These are phyloP conservation scores for Hestina assimilis DNA, from an alignment of 1,140 invertebrate genomes.

Conservation along the genomic window DNA sequence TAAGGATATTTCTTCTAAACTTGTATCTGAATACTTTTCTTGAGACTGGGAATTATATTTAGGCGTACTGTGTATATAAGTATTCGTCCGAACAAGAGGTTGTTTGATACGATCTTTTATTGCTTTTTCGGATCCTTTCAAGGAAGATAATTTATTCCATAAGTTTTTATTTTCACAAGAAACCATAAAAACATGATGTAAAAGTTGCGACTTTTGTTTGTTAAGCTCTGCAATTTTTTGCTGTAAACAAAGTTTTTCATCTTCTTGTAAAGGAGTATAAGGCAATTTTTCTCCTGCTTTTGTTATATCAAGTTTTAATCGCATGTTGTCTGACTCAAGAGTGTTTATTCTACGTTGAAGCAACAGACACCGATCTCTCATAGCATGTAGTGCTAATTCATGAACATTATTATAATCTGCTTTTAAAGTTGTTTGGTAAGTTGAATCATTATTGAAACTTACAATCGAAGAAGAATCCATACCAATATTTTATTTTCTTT, in stretches of 20 bases:
- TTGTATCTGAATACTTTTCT: constrained; percentile 80
- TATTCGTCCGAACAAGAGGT: constrained; percentile 80
- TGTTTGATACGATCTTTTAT: constrained; percentile 65
- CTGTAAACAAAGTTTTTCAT: constrained; percentile 73
- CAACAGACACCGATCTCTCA: constrained; percentile 87
- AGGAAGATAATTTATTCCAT: constrained; percentile 84
- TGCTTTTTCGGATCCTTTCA: constrained; percentile 74
- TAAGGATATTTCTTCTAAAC: constrained; percentile 88
- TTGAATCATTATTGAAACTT: constrained; percentile 70
- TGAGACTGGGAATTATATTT: constrained; percentile 73
- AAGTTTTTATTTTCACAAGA: constrained; percentile 87
- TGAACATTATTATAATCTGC: constrained; percentile 78
- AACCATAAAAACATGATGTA: constrained; percentile 87
- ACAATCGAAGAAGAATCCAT: constrained; percentile 73
- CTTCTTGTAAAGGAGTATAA: constrained; percentile 58
- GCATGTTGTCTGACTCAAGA: constrained; percentile 87
- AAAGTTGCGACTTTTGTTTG: constrained; percentile 86
- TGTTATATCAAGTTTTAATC: constrained; percentile 79
- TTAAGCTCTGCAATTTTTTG: constrained; percentile 83
- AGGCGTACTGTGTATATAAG: constrained; percentile 81
- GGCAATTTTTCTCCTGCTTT: constrained; percentile 50
- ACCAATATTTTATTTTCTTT: background rate
- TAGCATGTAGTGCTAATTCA: constrained; percentile 86
- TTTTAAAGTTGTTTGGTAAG: constrained; percentile 63
- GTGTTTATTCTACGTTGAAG: constrained; percentile 83